These are phyloP conservation scores for Hemiscyllium ocellatum DNA, from an alignment of 2,113 vertebrate genomes.

Conservation along the genomic window DNA sequence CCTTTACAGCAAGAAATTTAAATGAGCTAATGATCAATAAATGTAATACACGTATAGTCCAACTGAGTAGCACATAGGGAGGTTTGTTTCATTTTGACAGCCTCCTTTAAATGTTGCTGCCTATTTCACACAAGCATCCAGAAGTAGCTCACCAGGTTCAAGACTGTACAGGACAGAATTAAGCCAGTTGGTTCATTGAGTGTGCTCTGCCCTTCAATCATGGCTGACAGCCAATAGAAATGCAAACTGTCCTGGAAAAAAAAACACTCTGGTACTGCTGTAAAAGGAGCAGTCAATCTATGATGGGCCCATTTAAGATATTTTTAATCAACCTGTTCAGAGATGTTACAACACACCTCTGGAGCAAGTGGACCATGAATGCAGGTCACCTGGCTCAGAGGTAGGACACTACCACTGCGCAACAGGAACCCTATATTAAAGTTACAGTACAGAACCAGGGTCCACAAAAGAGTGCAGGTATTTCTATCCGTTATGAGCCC, in stretches of 20 bases:
- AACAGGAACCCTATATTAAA: too few relatives aligned
- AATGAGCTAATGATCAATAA: background rate
- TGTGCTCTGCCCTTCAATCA: too few relatives aligned
- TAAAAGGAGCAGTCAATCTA: background rate
- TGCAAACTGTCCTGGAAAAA: background rate
- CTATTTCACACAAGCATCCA: background rate
- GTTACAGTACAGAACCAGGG: too few relatives aligned
- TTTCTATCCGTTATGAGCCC: background rate
- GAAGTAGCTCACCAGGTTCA: background rate
- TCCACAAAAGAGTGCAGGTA: too few relatives aligned
- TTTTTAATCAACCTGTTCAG: too few relatives aligned
- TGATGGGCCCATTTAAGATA: background rate
- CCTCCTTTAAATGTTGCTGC: background rate
- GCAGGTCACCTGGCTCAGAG: too few relatives aligned
- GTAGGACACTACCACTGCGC: too few relatives aligned
- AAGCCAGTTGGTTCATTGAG: too few relatives aligned
- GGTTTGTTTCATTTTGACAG: background rate
- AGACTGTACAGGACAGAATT: too few relatives aligned
- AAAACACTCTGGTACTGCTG: background rate
- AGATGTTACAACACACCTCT: too few relatives aligned
- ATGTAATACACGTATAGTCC: background rate
- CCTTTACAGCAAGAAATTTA: background rate
- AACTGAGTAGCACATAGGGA: background rate
- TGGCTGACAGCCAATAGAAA: background rate
- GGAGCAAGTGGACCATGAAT: too few relatives aligned